These are phyloP conservation scores for Amblyopsis hoosieri DNA, from an alignment of 2,797 vertebrate genomes.

Conservation along the genomic window DNA sequence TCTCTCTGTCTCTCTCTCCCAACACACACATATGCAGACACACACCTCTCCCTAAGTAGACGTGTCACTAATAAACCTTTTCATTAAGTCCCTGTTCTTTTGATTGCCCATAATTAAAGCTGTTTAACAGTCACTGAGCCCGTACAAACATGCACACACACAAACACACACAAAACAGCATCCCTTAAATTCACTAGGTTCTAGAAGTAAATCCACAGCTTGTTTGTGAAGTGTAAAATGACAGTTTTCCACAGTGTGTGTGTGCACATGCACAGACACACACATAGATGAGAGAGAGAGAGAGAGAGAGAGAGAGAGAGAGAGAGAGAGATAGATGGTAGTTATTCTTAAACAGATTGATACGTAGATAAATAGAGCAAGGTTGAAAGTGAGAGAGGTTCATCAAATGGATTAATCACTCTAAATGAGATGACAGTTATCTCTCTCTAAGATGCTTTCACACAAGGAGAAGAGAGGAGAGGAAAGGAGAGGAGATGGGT, in stretches of 20 bases:
- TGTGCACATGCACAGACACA: background rate
- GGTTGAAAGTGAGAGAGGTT: background rate
- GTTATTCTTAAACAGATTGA: background rate
- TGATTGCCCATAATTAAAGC: conserved; percentile 52
- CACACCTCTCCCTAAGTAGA: conserved; percentile 21
- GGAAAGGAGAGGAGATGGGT: background rate
- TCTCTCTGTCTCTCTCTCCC: background rate
- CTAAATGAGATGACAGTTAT: conserved; percentile 67
- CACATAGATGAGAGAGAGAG: conserved; percentile 7
- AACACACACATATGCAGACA: conserved; percentile 5
- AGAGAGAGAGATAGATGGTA: background rate
- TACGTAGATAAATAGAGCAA: background rate
- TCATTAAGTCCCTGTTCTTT: conserved; percentile 48
- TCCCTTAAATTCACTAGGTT: background rate
- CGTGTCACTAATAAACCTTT: conserved; percentile 55
- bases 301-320: background rate
- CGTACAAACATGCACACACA: conserved; percentile 11
- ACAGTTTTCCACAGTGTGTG: conserved; percentile 34
- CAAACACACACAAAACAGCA: conserved; percentile 5
- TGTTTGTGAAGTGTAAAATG: conserved; percentile 38
- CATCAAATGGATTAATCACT: conserved; percentile 62
- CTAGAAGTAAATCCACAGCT: conserved; percentile 1
- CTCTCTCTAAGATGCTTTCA: conserved; percentile 64
- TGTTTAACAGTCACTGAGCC: conserved; percentile 35
- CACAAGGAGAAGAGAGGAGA: conserved; percentile 3